A percentile compares a stretch with the other conserved stretches of the same genome.
These are phyloP conservation scores for Tetragnatha montana DNA, from an alignment of 2,888 invertebrate genomes.

Conservation along the genomic window DNA sequence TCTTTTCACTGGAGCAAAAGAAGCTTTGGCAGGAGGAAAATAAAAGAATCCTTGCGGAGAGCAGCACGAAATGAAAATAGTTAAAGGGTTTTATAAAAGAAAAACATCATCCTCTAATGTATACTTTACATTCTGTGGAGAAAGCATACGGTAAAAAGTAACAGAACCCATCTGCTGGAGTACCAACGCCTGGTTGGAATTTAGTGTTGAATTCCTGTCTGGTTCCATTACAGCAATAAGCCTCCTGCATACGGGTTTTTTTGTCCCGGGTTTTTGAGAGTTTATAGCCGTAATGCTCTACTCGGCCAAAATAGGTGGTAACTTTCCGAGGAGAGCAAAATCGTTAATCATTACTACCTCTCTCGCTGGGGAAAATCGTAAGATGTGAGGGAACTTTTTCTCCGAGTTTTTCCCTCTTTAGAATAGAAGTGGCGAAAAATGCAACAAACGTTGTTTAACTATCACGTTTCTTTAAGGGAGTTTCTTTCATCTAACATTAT, in stretches of 20 bases:
- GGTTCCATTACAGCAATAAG: constrained; percentile 60
- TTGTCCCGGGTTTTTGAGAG: constrained; percentile 18
- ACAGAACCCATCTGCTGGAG: not conserved
- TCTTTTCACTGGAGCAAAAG: not conserved
- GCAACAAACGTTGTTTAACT: constrained; percentile 65
- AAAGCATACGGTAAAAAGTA: not conserved
- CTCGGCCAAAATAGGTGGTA: constrained; percentile 17
- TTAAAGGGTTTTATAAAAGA: not conserved
- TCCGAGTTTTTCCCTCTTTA: constrained; percentile 3
- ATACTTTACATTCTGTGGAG: constrained; percentile 11
- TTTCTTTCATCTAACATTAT: constrained; percentile 51
- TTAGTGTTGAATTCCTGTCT: constrained; percentile 14
- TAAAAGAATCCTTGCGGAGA: not conserved
- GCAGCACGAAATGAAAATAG: not conserved
- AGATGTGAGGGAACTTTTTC: not conserved
- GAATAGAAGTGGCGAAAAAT: constrained; percentile 19
- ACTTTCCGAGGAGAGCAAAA: constrained; percentile 33
- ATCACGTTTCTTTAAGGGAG: constrained; percentile 9
- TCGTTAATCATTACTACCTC: constrained; percentile 61
- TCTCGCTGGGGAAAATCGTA: constrained; percentile 38
- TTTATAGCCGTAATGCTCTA: constrained; percentile 14
- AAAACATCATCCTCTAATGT: not conserved
- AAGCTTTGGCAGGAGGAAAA: not conserved
- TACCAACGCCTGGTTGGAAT: constrained; percentile 14
- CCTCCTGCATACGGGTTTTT: constrained; percentile 12